Percentiles rank a stretch among this genome's conserved stretches.
phyloP scores from a whole-genome alignment of 2,888 invertebrate species.

The Idaea aversata region DNA sequence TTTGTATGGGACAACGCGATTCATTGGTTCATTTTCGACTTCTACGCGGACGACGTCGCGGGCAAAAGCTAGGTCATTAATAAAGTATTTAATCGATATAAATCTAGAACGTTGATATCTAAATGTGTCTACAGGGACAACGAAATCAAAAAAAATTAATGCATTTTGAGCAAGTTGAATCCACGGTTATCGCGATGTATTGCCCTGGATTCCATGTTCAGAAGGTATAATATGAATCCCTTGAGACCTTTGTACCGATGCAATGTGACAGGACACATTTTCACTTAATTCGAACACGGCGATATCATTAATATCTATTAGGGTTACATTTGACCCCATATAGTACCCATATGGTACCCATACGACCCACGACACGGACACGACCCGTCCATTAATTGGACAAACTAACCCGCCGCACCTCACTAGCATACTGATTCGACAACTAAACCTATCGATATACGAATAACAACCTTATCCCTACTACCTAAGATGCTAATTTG shows the following conservation, averaged over 20 bases:
- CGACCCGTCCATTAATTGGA: conserved; percentile 23
- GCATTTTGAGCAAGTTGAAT: too few species aligned
- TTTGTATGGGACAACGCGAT: too few species aligned
- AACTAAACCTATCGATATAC: neutral
- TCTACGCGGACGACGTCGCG: too few species aligned
- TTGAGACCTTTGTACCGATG: neutral
- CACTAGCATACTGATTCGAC: conserved; percentile 24
- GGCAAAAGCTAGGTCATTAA: too few species aligned
- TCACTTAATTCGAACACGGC: conserved; percentile 6
- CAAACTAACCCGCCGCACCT: conserved; percentile 14
- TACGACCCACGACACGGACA: neutral
- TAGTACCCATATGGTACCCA: neutral
- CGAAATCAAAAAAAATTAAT: too few species aligned
- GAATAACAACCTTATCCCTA: conserved; percentile 17
- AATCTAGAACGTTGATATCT: too few species aligned
- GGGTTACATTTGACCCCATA: neutral
- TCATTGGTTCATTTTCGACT: too few species aligned
- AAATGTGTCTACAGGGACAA: too few species aligned
- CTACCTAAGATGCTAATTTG: neutral
- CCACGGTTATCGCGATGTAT: too few species aligned
- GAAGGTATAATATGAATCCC: neutral
- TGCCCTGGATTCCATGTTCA: neutral
- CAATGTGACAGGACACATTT: neutral
- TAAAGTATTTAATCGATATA: too few species aligned
- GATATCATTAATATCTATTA: conserved; percentile 24